Percentiles rank a stretch among this genome's conserved stretches.
Conservation (phyloP, 2,888 invertebrate species). For the Agriopis leucophaearia region DNA sequence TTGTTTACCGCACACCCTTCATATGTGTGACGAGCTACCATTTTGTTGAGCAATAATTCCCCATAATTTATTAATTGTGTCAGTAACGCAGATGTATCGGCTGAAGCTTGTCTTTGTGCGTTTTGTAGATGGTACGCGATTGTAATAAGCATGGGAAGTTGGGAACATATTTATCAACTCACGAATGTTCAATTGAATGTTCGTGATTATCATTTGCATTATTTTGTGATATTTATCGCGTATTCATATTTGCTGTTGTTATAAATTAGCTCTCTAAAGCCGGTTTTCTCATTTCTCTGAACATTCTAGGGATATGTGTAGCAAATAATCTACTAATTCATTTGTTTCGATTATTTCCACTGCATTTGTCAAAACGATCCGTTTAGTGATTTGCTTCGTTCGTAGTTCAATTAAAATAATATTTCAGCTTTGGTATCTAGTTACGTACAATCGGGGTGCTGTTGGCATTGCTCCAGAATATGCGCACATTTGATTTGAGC, state of each 20-base stretch:
- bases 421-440: conserved; percentile 20
- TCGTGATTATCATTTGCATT: too few relatives aligned
- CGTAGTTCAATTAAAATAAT: conserved; percentile 12
- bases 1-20: conserved; percentile 73
- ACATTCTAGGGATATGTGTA: too few relatives aligned
- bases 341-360: not conserved
- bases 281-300: too few relatives aligned
- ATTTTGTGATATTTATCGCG: not conserved
- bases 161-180: conserved; percentile 46
- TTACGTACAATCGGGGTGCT: conserved; percentile 23
- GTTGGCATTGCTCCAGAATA: conserved; percentile 31
- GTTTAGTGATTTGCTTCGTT: not conserved
- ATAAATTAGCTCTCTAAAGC: too few relatives aligned
- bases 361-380: not conserved
- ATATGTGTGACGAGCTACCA: conserved; percentile 54
- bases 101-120: conserved; percentile 53
- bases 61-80: conserved; percentile 68
- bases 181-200: conserved; percentile 19
- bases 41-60: conserved; percentile 61
- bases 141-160: conserved; percentile 55
- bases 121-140: conserved; percentile 47
- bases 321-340: too few relatives aligned
- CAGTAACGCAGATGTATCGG: conserved; percentile 68
- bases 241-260: not conserved
- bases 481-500: conserved; percentile 32